These are phyloP conservation scores for Drosophila colorata DNA, from an alignment of 2,888 invertebrate species.

Conservation along the genomic window DNA sequence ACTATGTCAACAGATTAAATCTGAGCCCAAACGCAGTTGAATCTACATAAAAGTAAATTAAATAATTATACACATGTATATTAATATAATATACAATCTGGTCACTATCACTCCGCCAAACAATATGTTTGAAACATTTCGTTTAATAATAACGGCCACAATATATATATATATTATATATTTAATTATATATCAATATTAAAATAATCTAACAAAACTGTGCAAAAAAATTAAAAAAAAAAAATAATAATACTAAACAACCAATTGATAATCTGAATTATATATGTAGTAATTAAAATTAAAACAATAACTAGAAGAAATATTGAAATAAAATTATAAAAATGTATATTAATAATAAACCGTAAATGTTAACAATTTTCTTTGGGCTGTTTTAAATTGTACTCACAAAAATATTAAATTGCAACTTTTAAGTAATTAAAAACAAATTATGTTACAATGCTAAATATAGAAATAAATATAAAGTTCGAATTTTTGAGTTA, in stretches of 20 bases:
- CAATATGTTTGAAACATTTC: no score
- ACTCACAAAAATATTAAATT: no score
- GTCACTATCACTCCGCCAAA: no score
- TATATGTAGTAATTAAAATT: not conserved
- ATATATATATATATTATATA: not conserved
- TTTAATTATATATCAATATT: not conserved
- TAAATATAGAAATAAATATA: no score
- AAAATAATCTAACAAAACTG: no score
- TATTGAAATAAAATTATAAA: not conserved
- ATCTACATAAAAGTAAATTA: not conserved
- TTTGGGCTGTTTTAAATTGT: no score
- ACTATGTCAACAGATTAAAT: slow-evolving; percentile 20
- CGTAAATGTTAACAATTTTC: no score
- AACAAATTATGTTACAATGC: not conserved
- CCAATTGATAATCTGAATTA: not conserved
- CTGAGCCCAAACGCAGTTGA: not conserved
- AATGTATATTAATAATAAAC: slow-evolving; percentile 6
- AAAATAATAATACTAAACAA: not conserved
- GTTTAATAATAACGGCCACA: not conserved
- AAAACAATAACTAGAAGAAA: not conserved
- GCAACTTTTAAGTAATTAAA: not conserved
- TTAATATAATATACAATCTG: not conserved
- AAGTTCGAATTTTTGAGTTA: no score
- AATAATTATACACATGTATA: not conserved
- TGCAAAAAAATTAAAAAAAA: not conserved